These are phyloP conservation scores for Brachionus manjavacas DNA, from an alignment of 1,140 invertebrate genomes.

Conservation along the genomic window DNA sequence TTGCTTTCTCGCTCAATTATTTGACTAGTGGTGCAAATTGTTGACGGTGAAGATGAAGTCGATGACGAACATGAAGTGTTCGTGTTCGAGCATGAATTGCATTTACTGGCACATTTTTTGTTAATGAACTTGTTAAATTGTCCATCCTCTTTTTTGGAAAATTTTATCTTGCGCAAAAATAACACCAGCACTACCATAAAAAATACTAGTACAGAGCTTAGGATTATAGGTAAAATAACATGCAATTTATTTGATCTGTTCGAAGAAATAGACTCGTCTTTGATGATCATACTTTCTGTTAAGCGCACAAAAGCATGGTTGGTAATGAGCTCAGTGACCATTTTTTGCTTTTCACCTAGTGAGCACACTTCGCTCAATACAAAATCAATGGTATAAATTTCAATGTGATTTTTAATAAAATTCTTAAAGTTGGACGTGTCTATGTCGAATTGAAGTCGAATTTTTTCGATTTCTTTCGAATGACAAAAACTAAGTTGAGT, in stretches of 20 bases:
- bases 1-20: conserved; percentile 40
- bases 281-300: neutral
- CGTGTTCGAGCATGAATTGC: neutral
- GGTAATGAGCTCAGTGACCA: neutral
- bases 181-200: neutral
- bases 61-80: conserved; percentile 36
- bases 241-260: neutral
- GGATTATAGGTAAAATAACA: neutral
- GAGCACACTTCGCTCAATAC: neutral
- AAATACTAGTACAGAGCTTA: neutral
- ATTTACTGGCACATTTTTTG: conserved; percentile 15
- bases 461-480: conserved; percentile 8
- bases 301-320: neutral
- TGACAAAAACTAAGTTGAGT: neutral
- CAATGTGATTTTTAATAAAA: conserved; percentile 8
- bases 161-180: neutral
- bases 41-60: conserved; percentile 14
- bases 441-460: conserved; percentile 6
- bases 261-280: neutral
- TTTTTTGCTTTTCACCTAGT: neutral
- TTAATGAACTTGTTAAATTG: conserved; percentile 6
- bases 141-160: neutral
- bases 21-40: conserved; percentile 38
- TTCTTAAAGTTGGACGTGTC: neutral
- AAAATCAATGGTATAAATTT: conserved; percentile 23